phyloP scores from a whole-genome alignment of 2,797 vertebrate genomes.

The Micromesistius poutassou region DNA sequence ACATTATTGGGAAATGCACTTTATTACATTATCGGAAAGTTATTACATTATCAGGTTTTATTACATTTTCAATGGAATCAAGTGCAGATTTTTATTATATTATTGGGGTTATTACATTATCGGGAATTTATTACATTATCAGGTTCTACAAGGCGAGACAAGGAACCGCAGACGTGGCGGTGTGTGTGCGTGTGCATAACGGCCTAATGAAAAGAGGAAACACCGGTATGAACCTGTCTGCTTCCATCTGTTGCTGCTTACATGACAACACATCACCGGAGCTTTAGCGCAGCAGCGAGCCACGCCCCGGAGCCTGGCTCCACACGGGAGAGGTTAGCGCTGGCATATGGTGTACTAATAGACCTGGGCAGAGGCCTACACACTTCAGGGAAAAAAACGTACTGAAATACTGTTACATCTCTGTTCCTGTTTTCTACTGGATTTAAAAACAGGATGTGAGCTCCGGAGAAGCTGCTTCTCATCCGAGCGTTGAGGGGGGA shows the following conservation, averaged over 20 bases:
- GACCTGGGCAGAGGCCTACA: neutral
- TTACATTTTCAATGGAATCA: too few relatives aligned
- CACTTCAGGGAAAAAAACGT: neutral
- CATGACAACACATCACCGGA: neutral
- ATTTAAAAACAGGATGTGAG: neutral
- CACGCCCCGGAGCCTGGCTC: neutral
- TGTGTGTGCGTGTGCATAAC: neutral
- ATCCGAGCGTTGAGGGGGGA: too few relatives aligned
- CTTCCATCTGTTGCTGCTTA: conserved; percentile 1
- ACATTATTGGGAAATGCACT: too few relatives aligned
- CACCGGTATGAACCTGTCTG: neutral
- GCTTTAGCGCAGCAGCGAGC: neutral
- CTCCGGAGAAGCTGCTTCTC: neutral
- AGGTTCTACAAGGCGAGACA: too few relatives aligned
- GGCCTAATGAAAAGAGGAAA: neutral
- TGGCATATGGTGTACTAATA: neutral
- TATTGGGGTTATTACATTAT: too few relatives aligned
- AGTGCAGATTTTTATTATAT: too few relatives aligned
- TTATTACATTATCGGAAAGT: too few relatives aligned
- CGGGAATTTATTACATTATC: too few relatives aligned
- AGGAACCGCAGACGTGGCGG: neutral
- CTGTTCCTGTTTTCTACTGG: neutral
- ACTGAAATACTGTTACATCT: neutral
- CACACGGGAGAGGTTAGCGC: neutral
- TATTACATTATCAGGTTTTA: too few relatives aligned